Evolutionary conservation across 2,113 vertebrate species (phyloP).

Genomic region (Suricata suricatta): DNA sequence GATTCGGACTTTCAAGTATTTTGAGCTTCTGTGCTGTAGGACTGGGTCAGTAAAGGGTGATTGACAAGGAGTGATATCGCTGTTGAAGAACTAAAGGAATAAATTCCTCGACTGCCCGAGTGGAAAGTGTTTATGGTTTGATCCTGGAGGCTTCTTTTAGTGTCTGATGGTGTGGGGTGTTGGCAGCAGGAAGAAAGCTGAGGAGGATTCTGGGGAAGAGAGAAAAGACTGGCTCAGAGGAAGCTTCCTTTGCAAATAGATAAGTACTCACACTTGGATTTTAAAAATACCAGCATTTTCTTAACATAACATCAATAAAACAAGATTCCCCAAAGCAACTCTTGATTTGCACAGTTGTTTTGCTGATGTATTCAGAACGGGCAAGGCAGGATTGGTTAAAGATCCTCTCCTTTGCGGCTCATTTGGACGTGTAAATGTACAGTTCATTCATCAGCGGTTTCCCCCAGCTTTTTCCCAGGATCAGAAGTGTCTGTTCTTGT

Average conservation of each 20-base stretch:
- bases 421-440: conserved; percentile 33
- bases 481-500: conserved; percentile 68
- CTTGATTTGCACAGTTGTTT: background rate
- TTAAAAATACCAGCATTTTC: conserved; percentile 20
- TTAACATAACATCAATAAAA: conserved; percentile 4
- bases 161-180: background rate
- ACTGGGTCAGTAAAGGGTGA: background rate
- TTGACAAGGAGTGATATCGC: background rate
- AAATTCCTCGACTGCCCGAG: background rate
- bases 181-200: background rate
- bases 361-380: background rate
- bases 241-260: conserved; percentile 13
- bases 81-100: background rate
- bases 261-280: background rate
- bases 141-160: background rate
- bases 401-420: background rate
- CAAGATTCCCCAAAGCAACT: conserved; percentile 45
- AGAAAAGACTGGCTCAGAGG: background rate
- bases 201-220: background rate
- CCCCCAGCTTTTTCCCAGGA: conserved; percentile 57
- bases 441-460: conserved; percentile 67
- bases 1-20: background rate
- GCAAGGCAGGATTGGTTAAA: background rate
- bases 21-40: background rate
- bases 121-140: conserved; percentile 6